Base-by-base conservation (phyloP, 2,797 vertebrate genomes). In the Sciaenops ocellatus region DNA sequence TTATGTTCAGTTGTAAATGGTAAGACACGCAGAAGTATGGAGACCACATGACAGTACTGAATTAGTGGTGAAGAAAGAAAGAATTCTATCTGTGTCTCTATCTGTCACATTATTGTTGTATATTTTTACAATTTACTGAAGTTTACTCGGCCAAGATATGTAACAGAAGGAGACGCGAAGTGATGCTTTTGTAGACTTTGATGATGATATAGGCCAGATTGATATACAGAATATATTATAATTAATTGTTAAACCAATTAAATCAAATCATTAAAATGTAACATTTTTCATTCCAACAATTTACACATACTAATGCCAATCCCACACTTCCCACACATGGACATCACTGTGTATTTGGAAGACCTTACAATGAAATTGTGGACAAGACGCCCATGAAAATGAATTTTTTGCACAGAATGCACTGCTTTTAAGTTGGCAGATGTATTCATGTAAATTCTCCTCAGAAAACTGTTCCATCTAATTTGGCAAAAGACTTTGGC, bases 321-420 rank as follows among this genome's bases (percentile, higher is more conserved):
- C 11, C 18, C 54, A 5, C 54, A 68, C 51, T 26, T 46, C 46
- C 72, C 81, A 75, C 76, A 51, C 55, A 61, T 41, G 16, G 41
- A 24, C 30, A 7, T 26, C 20, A 41, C 6, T 46, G 18, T 60
- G 18, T 20, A 12, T 42, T 48, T 70, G 47, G 59, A 60, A 20
- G 12, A 22, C 15, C 6, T 15, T 20, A 46, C 22, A 6, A 52
- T 30, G 3, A 34, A 62, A 22, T 13, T 52, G 2, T 34, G 34
- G 34, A 38, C 34, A 38, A 38, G 34, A 38, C 34, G 34, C 34
- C 34, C 34, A 38, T 38, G 34, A 34, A 34, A 30, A 30, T 30
- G 30, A 12, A 12, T 38, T 71, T 12, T 44, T 22, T 38, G 15
- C 11, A 4, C 13, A 65, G 22, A 61, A 41, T 67, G 20, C 3